A percentile compares a stretch with the other conserved stretches of the same genome.
phyloP scores from a whole-genome alignment of 1,140 invertebrate species.

The Akabosia matsudoensis region DNA sequence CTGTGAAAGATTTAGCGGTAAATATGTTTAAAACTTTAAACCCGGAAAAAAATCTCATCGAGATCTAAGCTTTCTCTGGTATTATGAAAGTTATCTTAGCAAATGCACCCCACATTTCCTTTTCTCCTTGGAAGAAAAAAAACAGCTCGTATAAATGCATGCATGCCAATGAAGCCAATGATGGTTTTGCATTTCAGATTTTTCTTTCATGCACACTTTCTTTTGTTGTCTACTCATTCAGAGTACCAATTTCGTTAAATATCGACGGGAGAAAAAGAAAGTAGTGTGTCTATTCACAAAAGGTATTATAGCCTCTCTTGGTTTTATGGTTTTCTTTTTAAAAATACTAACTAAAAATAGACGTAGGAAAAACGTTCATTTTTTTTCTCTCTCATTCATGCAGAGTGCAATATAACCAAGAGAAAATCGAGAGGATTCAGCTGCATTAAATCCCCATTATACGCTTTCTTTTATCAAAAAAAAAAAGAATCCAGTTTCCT shows the following conservation, averaged over 20 bases:
- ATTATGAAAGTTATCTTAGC: too few species aligned
- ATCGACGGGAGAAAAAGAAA: background rate
- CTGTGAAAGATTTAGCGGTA: background rate
- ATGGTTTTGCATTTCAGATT: constrained; percentile 18
- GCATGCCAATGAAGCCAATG: constrained; percentile 15
- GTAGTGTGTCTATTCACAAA: background rate
- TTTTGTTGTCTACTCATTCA: background rate
- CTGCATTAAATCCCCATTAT: background rate
- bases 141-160: constrained; percentile 19
- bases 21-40: constrained; percentile 23
- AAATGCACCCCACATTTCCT: background rate
- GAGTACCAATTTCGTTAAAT: background rate
- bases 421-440: background rate
- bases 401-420: background rate
- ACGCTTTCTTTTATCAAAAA: background rate
- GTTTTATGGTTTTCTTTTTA: constrained; percentile 13
- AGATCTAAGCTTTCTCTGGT: background rate
- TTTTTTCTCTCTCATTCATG: too few species aligned
- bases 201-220: constrained; percentile 1
- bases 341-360: constrained; percentile 1
- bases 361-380: background rate
- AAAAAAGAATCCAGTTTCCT: background rate
- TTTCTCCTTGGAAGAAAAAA: background rate
- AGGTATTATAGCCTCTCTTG: constrained; percentile 2
- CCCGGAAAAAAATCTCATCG: background rate